A percentile compares a stretch with the other conserved stretches of the same genome.
These are phyloP conservation scores for Hydrozoanthus tunicans DNA, from an alignment of 64 coral and sea anemone species.

Conservation along the genomic window DNA sequence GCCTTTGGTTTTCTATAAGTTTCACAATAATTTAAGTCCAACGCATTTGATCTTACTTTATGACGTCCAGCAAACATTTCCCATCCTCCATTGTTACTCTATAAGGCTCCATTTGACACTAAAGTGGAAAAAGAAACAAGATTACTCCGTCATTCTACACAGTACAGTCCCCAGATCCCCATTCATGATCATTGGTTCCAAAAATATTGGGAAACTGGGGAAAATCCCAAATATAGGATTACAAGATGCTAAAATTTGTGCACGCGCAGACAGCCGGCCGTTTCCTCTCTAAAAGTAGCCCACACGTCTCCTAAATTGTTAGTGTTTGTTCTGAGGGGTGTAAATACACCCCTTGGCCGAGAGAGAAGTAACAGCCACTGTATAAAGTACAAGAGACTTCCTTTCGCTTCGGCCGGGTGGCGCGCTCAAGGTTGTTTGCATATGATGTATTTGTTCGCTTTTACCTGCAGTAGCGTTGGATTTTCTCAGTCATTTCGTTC, in stretches of 20 bases:
- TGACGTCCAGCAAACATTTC: slow-evolving; percentile 89
- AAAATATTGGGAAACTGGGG: slow-evolving; percentile 53
- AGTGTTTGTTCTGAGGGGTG: slow-evolving; percentile 60
- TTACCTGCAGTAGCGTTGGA: slow-evolving; percentile 63
- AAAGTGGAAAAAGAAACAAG: background rate
- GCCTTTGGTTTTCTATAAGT: background rate
- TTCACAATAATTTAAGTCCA: background rate
- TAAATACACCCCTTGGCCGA: slow-evolving; percentile 67
- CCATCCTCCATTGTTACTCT: slow-evolving; percentile 85
- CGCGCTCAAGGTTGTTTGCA: slow-evolving; percentile 87
- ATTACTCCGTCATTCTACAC: background rate
- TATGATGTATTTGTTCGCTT: slow-evolving; percentile 74
- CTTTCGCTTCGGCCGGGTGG: slow-evolving; percentile 82
- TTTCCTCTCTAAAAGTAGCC: slow-evolving; percentile 65
- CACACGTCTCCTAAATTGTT: slow-evolving; percentile 33
- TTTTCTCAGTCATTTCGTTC: slow-evolving; percentile 76
- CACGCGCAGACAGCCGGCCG: slow-evolving; percentile 53
- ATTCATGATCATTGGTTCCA: slow-evolving; percentile 39
- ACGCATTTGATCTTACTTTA: slow-evolving; percentile 63
- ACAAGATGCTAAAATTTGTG: slow-evolving; percentile 44
- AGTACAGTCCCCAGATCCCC: slow-evolving; percentile 38
- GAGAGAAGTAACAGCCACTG: slow-evolving; percentile 67
- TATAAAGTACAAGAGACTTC: slow-evolving; percentile 54
- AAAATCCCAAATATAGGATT: slow-evolving; percentile 75
- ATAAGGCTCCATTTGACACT: slow-evolving; percentile 14